phyloP scores from a whole-genome alignment of 2,113 vertebrate genomes.

The Forbesichthys agassizii region DNA sequence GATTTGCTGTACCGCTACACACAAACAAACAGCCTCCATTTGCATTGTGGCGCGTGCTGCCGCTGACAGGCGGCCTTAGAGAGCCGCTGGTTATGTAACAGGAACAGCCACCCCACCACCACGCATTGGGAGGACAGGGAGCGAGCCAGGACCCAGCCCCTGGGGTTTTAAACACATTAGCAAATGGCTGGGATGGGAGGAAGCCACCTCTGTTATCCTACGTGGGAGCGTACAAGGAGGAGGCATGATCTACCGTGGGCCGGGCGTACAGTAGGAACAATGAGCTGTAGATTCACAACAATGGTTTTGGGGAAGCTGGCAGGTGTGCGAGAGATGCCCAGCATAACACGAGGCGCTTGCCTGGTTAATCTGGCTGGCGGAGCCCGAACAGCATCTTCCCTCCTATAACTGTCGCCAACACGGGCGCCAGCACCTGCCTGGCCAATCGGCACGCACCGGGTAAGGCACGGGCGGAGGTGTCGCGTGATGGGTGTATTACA shows the following conservation, averaged over 20 bases:
- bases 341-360: too few species aligned
- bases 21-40: neutral
- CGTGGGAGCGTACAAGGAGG: too few species aligned
- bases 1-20: too few species aligned
- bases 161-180: neutral
- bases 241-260: too few species aligned
- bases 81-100: constrained; percentile 49
- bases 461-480: neutral
- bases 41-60: constrained; percentile 19
- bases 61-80: constrained; percentile 38
- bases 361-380: neutral
- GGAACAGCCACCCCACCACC: constrained; percentile 25
- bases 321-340: neutral
- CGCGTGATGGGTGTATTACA: neutral
- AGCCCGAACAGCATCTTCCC: constrained; percentile 38
- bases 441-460: constrained; percentile 40
- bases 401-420: constrained; percentile 10
- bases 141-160: constrained; percentile 7
- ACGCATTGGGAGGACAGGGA: neutral
- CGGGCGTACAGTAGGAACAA: neutral
- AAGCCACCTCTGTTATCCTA: too few species aligned
- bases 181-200: too few species aligned
- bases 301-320: neutral
- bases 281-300: neutral
- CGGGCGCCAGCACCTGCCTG: neutral